Conservation (phyloP, 2,113 vertebrate genomes). For the Formicarius rufipectus region DNA sequence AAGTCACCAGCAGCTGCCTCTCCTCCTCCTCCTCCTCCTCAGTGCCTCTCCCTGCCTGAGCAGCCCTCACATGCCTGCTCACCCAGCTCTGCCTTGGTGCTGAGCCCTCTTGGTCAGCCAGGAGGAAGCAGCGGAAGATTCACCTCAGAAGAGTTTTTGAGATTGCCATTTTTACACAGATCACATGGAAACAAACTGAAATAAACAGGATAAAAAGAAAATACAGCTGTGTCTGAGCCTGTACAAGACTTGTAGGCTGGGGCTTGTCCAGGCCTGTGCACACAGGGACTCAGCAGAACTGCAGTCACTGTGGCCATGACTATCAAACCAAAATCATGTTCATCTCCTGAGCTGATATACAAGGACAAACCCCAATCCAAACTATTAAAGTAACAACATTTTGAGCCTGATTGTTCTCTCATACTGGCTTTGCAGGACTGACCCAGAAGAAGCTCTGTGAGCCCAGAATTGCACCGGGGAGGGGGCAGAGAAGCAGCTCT, state of each 20-base stretch:
- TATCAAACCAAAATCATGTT: conserved; percentile 39
- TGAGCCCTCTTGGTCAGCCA: not conserved
- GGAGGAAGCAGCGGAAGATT: not conserved
- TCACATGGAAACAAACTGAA: conserved; percentile 35
- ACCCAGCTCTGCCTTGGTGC: not conserved
- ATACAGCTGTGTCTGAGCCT: conserved; percentile 42
- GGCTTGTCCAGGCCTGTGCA: conserved; percentile 39
- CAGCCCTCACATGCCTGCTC: not conserved
- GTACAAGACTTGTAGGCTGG: conserved; percentile 1
- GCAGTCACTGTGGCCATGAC: conserved; percentile 5
- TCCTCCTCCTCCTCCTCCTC: not conserved
- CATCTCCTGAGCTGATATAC: not conserved
- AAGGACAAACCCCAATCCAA: conserved; percentile 13
- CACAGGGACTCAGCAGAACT: not conserved
- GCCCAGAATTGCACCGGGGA: not conserved
- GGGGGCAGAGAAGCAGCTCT: not conserved
- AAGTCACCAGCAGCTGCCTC: not conserved
- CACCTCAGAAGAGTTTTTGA: not conserved
- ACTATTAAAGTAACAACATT: not conserved
- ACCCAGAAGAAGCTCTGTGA: not conserved
- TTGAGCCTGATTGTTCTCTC: not conserved
- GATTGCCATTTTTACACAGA: not conserved
- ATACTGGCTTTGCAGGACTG: not conserved
- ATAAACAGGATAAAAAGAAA: not conserved
- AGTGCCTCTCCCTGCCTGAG: not conserved